Conservation (phyloP, 2,888 invertebrate species). For the Pelosia muscerda region DNA sequence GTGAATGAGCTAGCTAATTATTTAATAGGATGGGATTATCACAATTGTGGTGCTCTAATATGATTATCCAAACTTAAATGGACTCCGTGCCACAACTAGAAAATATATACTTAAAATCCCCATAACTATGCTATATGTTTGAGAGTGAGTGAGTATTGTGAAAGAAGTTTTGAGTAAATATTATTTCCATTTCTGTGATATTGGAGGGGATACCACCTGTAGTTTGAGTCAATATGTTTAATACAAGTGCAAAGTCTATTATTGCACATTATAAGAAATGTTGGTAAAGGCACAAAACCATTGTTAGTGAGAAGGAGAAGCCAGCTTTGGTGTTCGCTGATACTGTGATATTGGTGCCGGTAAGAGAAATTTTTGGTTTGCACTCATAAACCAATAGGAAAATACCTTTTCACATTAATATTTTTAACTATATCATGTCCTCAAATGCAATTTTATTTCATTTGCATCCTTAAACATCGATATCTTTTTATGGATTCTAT, state of each 20-base stretch:
- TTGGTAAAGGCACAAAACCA: constrained; percentile 77
- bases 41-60: constrained; percentile 29
- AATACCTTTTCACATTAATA: constrained; percentile 87
- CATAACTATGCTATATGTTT: constrained; percentile 49
- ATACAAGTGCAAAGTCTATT: constrained; percentile 58
- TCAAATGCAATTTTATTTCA: constrained; percentile 81
- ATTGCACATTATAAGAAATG: constrained; percentile 65
- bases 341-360: constrained; percentile 75
- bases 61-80: constrained; percentile 10
- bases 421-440: constrained; percentile 87
- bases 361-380: constrained; percentile 77
- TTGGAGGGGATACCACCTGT: constrained; percentile 75
- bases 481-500: constrained; percentile 68
- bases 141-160: constrained; percentile 64
- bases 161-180: constrained; percentile 67
- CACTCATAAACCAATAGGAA: constrained; percentile 81
- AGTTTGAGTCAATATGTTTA: constrained; percentile 65
- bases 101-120: constrained; percentile 37
- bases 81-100: constrained; percentile 22
- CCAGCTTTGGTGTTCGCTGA: constrained; percentile 83
- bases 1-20: constrained; percentile 41
- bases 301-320: constrained; percentile 78
- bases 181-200: constrained; percentile 82
- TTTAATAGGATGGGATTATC: constrained; percentile 30
- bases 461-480: constrained; percentile 80